Base-by-base conservation (phyloP, 2,888 invertebrate genomes). In the Syrista parreyssii region DNA sequence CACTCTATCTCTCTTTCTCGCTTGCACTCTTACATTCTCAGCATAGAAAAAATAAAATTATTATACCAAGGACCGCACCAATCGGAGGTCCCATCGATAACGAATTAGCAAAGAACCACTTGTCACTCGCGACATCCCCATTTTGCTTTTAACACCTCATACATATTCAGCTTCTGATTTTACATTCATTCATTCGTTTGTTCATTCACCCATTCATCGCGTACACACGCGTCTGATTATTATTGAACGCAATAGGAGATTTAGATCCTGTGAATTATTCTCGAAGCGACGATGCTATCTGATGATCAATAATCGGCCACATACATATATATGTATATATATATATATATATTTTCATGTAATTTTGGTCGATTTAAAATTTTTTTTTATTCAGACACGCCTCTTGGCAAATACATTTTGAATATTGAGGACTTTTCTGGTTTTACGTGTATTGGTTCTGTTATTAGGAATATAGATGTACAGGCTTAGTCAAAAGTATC, bases 1-100 rank as follows among this genome's bases (percentile, higher is more conserved):
- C 55, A 9, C 9, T 40, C 15, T 40, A 3, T 15, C 36, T 40
- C 36, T 40, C 36, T 40, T 12, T 33, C 33, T 71, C 71, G 31
- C 31, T 71, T 33, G 12, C 71, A 32, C 32, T 71, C 71, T 71
- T 33, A n/a, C 71, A 32, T 23, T 71, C 31, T 71, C 33, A 31
- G 31, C 33, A 84, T 84, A 84, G 84, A 83, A 84, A 84, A 84
- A 84, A 84, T 84, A 83, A 84, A 84, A 84, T 84, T 84, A 84
- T 83, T 82, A 82, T 83, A 82, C 82, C 82, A 83, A 81, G 82
- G 82, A 83, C 81, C 78, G 55, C 68, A 74, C 77, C 55, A 74
- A 77, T 55, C 71, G 71, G 71, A 68, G 73, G 34, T 75, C 40
- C 78, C 75, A 75, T 78, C 75, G 78, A 78, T 78, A 78, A 78